Base-by-base conservation (phyloP, 1,140 invertebrate species). In the Phenacoccus solenopsis region DNA sequence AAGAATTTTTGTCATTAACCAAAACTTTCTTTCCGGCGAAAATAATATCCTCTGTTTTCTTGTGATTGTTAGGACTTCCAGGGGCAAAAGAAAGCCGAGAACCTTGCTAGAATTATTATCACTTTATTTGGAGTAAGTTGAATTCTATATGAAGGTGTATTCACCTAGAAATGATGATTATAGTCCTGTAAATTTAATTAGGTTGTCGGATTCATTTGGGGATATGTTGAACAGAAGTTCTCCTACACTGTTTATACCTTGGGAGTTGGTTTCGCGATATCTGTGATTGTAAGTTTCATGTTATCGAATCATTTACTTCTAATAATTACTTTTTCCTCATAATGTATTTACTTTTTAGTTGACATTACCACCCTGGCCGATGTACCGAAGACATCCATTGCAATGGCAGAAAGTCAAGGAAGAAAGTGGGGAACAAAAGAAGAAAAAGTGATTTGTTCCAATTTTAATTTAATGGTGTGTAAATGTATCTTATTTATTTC, bases 181-280 rank as follows among this genome's bases (percentile, higher is more conserved):
- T n/a, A 56, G 28, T 25, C 13, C 16, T 9, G 69, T 28, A 7
- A n/a, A 72, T 38, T 70, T 59, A 69, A 78, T 64, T 74, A 87
- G 86, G 84, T 87, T 70, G 89, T 95, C 70, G 94, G 94, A 22
- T 84, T 96, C 28, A 80, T 91, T 61, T 94, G 91, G 88, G 94
- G 94, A n/a, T 96, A 94, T 71, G 85, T 91, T 22, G 92, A 94
- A 75, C 93, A 98, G 80, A 91, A 96, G 79, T 97, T 96, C 78
- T 96, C 93, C 0, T 91, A 95, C 78, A 95, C 94, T 5, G 89
- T 96, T 21, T 94, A 93, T 71, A 92, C 96, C 76, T 81, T 97
- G n/a, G 90, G 88, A 24, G 91, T 89, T 75, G 94, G 94, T 72
- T 95, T 96, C 78, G 79, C 90, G 0, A 80, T 96, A 72, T 92